phyloP scores from a whole-genome alignment of 2,888 invertebrate species.

The Lasioglossum zephyrum region DNA sequence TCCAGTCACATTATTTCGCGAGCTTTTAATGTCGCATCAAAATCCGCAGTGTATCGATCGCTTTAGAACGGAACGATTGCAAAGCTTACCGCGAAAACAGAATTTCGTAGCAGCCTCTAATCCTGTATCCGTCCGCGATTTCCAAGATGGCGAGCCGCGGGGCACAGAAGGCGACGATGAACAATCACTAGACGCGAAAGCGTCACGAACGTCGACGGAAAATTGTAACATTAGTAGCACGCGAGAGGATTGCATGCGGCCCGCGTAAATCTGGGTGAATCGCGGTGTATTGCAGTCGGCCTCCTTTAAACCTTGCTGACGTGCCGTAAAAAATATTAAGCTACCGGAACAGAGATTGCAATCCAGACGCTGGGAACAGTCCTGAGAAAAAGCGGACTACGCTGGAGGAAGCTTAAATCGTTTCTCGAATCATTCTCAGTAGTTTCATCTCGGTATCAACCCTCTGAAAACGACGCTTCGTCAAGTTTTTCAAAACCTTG shows the following conservation, averaged over 20 bases:
- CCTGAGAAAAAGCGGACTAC: background rate
- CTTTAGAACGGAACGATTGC: background rate
- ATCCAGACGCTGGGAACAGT: background rate
- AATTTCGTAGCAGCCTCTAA: background rate
- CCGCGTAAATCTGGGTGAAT: background rate
- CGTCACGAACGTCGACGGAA: background rate
- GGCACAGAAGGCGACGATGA: background rate
- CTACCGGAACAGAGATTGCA: background rate
- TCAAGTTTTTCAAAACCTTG: too few species aligned
- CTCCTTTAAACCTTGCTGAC: background rate
- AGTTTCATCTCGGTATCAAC: background rate
- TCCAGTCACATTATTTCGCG: too few species aligned
- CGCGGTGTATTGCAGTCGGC: background rate
- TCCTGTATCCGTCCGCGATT: background rate
- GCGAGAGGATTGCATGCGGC: background rate
- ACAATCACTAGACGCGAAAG: background rate
- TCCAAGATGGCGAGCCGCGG: background rate
- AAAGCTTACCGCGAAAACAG: background rate
- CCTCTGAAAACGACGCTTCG: background rate
- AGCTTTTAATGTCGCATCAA: background rate
- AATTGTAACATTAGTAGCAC: background rate
- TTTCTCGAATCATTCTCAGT: background rate
- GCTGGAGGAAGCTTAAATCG: background rate
- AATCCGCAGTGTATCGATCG: background rate
- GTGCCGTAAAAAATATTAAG: background rate